These are phyloP conservation scores for Pycnonotus jocosus DNA, from an alignment of 2,113 vertebrate species.

Conservation along the genomic window DNA sequence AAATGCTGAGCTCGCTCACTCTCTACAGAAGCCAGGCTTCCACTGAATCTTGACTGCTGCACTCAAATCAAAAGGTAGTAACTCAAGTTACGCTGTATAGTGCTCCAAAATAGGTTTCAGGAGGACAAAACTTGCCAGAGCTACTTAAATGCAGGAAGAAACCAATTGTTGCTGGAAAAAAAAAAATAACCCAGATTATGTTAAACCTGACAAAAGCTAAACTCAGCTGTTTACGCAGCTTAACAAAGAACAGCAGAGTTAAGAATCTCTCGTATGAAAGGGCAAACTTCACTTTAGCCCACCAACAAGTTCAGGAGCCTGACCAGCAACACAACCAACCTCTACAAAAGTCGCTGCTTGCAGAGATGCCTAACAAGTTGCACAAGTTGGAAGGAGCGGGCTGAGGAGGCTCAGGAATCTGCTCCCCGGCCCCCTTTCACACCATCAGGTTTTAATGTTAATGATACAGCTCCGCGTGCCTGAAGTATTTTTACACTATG, in stretches of 20 bases:
- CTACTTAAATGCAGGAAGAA: conserved; percentile 14
- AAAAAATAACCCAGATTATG: not conserved
- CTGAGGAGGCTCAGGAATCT: not conserved
- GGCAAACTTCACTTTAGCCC: not conserved
- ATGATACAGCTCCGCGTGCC: not conserved
- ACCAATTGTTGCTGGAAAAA: not conserved
- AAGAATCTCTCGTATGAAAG: not conserved
- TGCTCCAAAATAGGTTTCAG: not conserved
- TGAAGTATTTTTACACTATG: not conserved
- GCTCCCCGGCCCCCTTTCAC: not conserved
- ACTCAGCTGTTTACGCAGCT: not conserved
- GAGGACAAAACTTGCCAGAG: not conserved
- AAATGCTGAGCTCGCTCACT: not conserved
- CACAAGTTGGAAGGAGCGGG: not conserved
- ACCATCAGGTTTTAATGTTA: conserved; percentile 29
- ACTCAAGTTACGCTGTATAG: not conserved
- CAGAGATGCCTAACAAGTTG: not conserved
- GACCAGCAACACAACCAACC: not conserved
- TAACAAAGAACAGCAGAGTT: not conserved
- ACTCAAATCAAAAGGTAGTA: not conserved
- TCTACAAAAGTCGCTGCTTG: not conserved
- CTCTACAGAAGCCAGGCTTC: not conserved
- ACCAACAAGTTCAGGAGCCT: not conserved
- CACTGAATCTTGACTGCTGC: not conserved
- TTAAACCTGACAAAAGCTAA: conserved; percentile 10